These are phyloP conservation scores for Pandemis cinnamomeana DNA, from an alignment of 2,888 invertebrate species.

Conservation along the genomic window DNA sequence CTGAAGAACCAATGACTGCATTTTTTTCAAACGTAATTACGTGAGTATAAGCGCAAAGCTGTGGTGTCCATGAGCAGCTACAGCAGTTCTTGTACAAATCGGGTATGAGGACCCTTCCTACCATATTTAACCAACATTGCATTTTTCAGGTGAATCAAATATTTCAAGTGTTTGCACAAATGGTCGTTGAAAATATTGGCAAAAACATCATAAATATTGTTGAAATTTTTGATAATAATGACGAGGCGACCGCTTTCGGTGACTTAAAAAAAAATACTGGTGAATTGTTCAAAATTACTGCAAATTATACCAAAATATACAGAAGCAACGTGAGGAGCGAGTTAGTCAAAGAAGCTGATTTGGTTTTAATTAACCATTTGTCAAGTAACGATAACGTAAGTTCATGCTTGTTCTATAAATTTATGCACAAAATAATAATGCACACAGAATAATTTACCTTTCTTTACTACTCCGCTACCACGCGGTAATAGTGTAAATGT, in stretches of 20 bases:
- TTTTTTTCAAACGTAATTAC: too few species aligned
- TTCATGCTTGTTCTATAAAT: not conserved
- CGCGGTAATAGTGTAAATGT: too few species aligned
- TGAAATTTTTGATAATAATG: conserved; percentile 45
- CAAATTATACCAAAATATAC: conserved; percentile 43
- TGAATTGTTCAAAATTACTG: conserved; percentile 43
- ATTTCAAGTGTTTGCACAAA: conserved; percentile 51
- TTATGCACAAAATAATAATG: too few species aligned
- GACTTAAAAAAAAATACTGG: conserved; percentile 43
- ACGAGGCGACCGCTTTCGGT: conserved; percentile 37
- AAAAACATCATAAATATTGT: conserved; percentile 49
- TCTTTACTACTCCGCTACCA: too few species aligned
- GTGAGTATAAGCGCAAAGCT: too few species aligned
- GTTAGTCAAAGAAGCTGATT: conserved; percentile 44
- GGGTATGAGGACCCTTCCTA: too few species aligned
- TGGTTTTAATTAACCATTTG: conserved; percentile 49
- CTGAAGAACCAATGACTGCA: too few species aligned
- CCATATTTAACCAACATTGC: not conserved
- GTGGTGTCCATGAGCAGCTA: too few species aligned
- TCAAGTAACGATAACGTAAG: conserved; percentile 52
- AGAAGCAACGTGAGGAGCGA: conserved; percentile 40
- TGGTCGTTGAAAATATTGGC: conserved; percentile 54
- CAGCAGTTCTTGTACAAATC: too few species aligned
- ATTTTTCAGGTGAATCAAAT: conserved; percentile 48
- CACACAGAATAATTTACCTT: too few species aligned